Evolutionary conservation across 1,140 invertebrate species (phyloP), one percentile per base, ranked within the genome.

Genomic region (Plodia interpunctella): DNA sequence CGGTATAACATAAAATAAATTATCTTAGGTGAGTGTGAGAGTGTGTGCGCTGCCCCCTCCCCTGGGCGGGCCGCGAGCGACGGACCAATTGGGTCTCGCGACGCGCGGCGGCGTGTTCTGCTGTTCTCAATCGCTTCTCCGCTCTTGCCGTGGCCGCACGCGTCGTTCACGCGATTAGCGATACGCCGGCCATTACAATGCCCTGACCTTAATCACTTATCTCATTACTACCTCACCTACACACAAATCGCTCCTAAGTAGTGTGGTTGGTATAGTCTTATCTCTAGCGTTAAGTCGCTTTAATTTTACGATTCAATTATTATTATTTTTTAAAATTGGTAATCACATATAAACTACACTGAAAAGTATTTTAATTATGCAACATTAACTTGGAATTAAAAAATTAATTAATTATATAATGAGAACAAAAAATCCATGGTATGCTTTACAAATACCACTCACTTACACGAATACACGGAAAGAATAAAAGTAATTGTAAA

Each of bases 1-100:
- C 82, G 83, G 78, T 87, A 83, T 88, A 88, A 87, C 80, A 86
- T 88, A 88, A 88, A 88, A 88, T 88, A 88, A 88, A 88, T 88
- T 88, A 88, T 88, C 85, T 88, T 88, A 88, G 85, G 85, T 88
- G 83, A 73, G 77, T 59, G 59, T 70, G 74, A 65, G 71, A 67
- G 59, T 78, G 82, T 85, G 83, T 83, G 85, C 63, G 83, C 72
- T 61, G 72, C 79, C 78, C 79, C 79, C 79, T 74, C 79, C 82
- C 70, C 67, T 75, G 83, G 84, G 85, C 83, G 85, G 78, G 81
- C 58, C 79, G 73, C 49, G 62, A 62, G 62, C 68, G 54, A 58
- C 55, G 73, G 70, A 80, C 82, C 85, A 88, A 88, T 88, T 75
- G 82, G 70, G 74, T 58, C 59, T 66, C 66, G 62, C 76, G 82